phyloP scores from a whole-genome alignment of 2,888 invertebrate species.

The Sesia apiformis region DNA sequence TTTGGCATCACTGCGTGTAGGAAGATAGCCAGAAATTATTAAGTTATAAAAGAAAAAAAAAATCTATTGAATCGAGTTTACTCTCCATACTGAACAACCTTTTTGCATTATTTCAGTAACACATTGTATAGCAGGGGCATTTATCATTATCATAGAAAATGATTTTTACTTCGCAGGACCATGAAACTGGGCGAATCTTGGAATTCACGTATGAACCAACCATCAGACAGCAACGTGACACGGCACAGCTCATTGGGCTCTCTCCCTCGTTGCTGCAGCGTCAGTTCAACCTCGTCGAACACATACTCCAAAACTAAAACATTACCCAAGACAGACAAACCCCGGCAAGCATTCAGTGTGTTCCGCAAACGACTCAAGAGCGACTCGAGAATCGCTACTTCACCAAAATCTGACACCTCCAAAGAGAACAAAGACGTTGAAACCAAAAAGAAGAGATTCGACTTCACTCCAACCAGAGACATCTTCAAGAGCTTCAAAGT shows the following conservation, averaged over 20 bases:
- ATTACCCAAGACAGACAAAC: conserved; percentile 32
- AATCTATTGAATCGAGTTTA: no score
- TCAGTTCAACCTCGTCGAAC: conserved; percentile 7
- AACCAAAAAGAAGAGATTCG: conserved; percentile 65
- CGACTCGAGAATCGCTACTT: conserved; percentile 51
- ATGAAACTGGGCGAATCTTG: conserved; percentile 20
- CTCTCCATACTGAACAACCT: no score
- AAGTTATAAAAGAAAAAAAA: no score
- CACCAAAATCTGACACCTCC: conserved; percentile 49
- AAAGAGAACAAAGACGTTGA: conserved; percentile 54
- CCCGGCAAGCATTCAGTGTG: conserved; percentile 38
- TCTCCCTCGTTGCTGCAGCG: conserved; percentile 28
- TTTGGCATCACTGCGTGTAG: no score
- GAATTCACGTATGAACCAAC: conserved; percentile 13
- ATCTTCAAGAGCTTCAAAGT: conserved; percentile 66
- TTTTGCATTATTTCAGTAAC: no score
- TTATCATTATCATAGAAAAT: no score
- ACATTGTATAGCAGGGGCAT: no score
- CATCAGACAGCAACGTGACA: conserved; percentile 20
- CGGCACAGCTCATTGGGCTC: conserved; percentile 49
- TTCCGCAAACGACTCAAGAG: conserved; percentile 66
- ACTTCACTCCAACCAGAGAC: conserved; percentile 61
- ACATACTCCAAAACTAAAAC: conserved; percentile 15
- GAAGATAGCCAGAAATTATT: no score
- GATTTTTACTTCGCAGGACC: conserved; percentile 9